Base-by-base conservation (phyloP, 2,797 vertebrate genomes). In the Sebastes matsubarae region DNA sequence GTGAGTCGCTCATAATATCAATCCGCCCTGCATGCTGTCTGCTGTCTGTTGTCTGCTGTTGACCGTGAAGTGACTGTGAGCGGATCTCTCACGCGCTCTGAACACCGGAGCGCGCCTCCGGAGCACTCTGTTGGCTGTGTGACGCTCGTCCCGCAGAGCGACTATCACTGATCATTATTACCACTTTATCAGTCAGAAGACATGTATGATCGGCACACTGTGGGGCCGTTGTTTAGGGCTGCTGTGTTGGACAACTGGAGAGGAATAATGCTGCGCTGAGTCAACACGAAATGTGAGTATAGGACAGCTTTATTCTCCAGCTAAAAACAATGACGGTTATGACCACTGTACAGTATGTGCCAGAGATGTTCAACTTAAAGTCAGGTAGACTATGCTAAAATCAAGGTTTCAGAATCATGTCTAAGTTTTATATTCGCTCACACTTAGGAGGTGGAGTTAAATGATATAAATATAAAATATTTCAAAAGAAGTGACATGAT, bases 241-340 rank as follows among this genome's bases (percentile, higher is more conserved):
- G 18, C 14, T 68, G 27, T 59, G 58, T 29, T 16, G 65, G 18
- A 12, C 25, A 50, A 58, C 6, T 34, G 36, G 24, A 65, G 50
- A n/a, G 61, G 58, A 86, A 52, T 68, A 57, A 83, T n/a, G 76
- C 36, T 25, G 46, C 22, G 46, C 54, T n/a, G 55, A 81, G 52
- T 16, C 72, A 59, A 72, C 34, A 24, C 63, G 64, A 85, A 12
- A 74, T 80, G 93, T 93, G 81, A 93, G 93, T 92, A 42, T 14
- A 79, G 2, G 55, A 64, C 18, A 4, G 25, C 36, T 74, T 59
- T 57, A 29, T 68, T 77, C 61, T 67, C 8, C n/a, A 29, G 4
- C 7, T 8, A 13, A 42, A 42, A 34, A 38, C 14, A 18, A 20
- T 27, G 12, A 55, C 22, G 20, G 27, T n/a, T 50, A 10, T 42